These are phyloP conservation scores for Melopsittacus undulatus DNA, from an alignment of 2,797 vertebrate genomes.

Conservation along the genomic window DNA sequence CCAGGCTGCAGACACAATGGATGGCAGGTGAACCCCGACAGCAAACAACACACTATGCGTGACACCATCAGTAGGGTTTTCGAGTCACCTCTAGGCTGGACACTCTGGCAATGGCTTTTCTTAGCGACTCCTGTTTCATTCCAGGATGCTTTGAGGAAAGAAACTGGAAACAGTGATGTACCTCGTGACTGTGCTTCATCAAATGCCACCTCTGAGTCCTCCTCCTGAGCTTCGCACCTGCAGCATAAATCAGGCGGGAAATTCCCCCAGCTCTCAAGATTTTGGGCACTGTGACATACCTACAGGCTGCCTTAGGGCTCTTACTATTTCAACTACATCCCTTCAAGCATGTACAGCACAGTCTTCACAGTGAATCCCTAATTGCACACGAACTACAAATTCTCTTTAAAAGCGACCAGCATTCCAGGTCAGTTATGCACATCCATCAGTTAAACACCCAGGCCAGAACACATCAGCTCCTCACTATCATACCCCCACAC, in stretches of 20 bases:
- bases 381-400: neutral
- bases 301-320: slow-evolving; percentile 19
- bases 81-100: neutral
- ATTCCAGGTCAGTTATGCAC: neutral
- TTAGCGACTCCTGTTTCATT: neutral
- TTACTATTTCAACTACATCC: neutral
- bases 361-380: neutral
- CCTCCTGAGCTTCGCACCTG: neutral
- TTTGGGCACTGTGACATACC: slow-evolving; percentile 14
- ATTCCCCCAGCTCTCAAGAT: neutral
- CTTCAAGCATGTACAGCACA: neutral
- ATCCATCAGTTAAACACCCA: neutral
- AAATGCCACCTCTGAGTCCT: neutral
- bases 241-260: neutral
- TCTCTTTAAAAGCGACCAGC: neutral
- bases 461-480: neutral
- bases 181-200: neutral
- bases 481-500: neutral
- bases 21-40: neutral
- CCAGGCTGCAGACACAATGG: neutral
- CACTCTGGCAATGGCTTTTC: neutral
- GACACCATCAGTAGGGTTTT: neutral
- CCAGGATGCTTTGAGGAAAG: neutral
- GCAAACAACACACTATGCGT: neutral
- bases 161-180: neutral